Conservation (phyloP, 2,113 vertebrate species). For the Toxostoma redivivum region DNA sequence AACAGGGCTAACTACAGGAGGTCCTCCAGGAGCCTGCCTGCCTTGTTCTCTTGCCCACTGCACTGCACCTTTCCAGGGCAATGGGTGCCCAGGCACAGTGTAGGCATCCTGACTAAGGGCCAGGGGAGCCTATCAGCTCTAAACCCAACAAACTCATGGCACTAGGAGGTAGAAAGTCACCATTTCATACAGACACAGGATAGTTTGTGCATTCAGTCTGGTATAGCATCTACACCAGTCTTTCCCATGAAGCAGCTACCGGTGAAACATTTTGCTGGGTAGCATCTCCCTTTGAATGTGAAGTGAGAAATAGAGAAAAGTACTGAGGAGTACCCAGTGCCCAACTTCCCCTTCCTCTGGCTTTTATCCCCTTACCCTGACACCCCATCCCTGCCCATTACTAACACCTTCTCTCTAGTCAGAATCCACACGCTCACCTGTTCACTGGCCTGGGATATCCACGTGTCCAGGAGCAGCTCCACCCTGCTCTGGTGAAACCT, state of each 20-base stretch:
- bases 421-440: constrained; percentile 70
- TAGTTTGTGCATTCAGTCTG: not conserved
- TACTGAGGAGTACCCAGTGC: not conserved
- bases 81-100: not conserved
- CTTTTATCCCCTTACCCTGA: not conserved
- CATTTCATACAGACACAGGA: not conserved
- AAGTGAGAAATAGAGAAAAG: not conserved
- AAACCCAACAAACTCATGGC: not conserved
- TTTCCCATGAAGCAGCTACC: not conserved
- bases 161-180: not conserved
- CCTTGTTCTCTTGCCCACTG: not conserved
- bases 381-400: fast-evolving
- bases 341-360: not conserved
- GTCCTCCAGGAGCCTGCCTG: not conserved
- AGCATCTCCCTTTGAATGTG: not conserved
- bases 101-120: not conserved
- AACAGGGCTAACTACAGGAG: not conserved
- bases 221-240: not conserved
- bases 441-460: constrained; percentile 83
- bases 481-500: constrained; percentile 86
- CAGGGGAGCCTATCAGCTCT: not conserved
- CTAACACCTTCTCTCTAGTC: not conserved
- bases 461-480: constrained; percentile 85
- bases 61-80: fast-evolving
- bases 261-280: not conserved